phyloP scores from a whole-genome alignment of 2,797 vertebrate genomes.

The Potorous gilbertii region DNA sequence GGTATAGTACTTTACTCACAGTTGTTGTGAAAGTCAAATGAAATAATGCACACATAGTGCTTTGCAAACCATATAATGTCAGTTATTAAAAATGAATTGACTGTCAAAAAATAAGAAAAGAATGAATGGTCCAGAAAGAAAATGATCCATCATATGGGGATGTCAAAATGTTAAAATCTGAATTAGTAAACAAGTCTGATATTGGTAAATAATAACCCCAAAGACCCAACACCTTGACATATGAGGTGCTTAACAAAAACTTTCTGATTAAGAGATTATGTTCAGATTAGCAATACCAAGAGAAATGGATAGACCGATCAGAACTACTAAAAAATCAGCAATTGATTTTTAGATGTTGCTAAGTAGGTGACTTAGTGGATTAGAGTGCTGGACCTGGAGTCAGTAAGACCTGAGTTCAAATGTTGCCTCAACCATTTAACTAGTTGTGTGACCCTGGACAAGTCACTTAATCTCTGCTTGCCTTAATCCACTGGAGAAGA shows the following conservation, averaged over 20 bases:
- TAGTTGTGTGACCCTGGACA: no score
- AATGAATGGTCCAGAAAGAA: neutral
- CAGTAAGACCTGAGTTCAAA: no score
- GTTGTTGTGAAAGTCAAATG: neutral
- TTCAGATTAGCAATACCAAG: neutral
- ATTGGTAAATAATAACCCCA: neutral
- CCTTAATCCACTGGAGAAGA: no score
- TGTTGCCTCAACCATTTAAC: no score
- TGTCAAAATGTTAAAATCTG: neutral
- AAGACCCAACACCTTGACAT: neutral
- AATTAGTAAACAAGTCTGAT: constrained; percentile 35
- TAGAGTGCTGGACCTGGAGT: no score
- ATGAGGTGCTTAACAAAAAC: neutral
- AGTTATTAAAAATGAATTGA: constrained; percentile 11
- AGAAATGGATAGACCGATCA: neutral
- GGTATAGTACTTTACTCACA: neutral
- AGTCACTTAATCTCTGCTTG: no score
- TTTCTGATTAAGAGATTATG: neutral
- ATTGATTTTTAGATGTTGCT: neutral
- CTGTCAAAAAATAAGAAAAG: constrained; percentile 20
- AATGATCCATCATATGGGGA: neutral
- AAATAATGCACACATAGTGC: neutral
- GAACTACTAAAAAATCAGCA: constrained; percentile 1
- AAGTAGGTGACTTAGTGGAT: no score
- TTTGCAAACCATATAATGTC: neutral